A percentile compares a stretch with the other conserved stretches of the same genome.
Conservation (phyloP, 2,113 vertebrate genomes). For the Drymodes brunneopygia region DNA sequence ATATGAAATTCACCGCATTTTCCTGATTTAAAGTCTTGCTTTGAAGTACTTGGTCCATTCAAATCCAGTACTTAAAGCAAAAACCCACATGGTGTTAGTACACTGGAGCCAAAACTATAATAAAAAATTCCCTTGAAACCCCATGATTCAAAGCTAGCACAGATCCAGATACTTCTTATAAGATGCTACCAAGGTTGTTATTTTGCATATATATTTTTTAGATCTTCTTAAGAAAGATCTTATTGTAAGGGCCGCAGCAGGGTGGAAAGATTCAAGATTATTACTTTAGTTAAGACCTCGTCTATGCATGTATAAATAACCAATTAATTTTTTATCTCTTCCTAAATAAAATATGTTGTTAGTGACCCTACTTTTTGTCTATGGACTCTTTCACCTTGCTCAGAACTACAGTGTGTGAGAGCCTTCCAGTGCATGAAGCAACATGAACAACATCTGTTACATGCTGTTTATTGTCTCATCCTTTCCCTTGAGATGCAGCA, state of each 20-base stretch:
- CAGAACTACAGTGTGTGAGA: neutral
- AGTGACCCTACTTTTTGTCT: neutral
- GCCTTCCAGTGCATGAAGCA: neutral
- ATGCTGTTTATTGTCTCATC: conserved; percentile 21
- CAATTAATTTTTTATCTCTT: neutral
- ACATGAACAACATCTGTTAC: neutral
- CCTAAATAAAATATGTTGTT: neutral
- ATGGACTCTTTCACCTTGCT: neutral
- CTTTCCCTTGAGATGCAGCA: neutral
- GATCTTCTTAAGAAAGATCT: neutral
- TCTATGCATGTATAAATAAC: neutral
- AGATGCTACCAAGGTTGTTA: neutral
- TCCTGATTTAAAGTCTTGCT: conserved; percentile 42
- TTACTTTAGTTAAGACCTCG: neutral
- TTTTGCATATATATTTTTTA: neutral
- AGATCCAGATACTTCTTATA: conserved; percentile 8
- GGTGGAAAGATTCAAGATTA: neutral
- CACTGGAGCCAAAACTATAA: conserved; percentile 29
- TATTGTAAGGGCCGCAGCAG: neutral
- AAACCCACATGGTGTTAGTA: conserved; percentile 42
- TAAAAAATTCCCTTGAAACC: conserved; percentile 29
- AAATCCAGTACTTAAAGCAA: conserved; percentile 51
- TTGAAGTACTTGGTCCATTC: conserved; percentile 59
- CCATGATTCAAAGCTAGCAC: neutral
- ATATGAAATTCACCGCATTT: conserved; percentile 34